Evolutionary conservation across 1,140 invertebrate species (phyloP), one percentile per base, ranked within the genome.

Genomic region (Drosophila pectinifera): DNA sequence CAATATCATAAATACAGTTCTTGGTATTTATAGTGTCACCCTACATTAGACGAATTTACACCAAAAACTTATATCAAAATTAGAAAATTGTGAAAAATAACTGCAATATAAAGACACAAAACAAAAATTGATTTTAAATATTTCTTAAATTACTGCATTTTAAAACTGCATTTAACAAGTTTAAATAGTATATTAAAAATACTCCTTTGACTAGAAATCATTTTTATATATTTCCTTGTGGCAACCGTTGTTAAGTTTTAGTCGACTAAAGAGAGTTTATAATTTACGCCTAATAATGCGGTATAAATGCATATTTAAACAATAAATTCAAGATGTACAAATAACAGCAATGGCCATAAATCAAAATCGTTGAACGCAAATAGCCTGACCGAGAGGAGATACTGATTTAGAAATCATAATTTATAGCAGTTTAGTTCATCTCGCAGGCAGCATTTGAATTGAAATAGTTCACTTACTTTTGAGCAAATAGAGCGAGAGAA

Each of bases 271-370:
- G 11, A 24, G 6, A 13, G 7, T n/a, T 26, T 64, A 16, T 51
- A 53, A 16, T 43, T 51, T 22, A 34, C 4, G 8, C 4, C 6
- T 6, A 26, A 43, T 43, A 14, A 34, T 36, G 36, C 24, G 28
- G n/a, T 26, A 31, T 41, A 18, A 61, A 43, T 20, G 4, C 3
- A 34, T 49, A 22, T 24, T 42, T 45, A 0, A 55, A 54, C 41
- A 55, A 62, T 76, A 46, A 61, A 65, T 55, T 43, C 24, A 46
- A 28, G 24, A 43, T 13, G 36, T 43, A 54, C 18, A 38, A 48
- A 43, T 8, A 24, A 41, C 16, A 56, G 42, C 20, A 41, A 41
- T 22, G 31, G 22, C 49, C 13, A 73, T 36, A 63, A 67, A 55
- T 26, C 45, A 58, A 70, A 59, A 36, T 63, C 42, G 31, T 53